Percentiles rank a stretch among this genome's conserved stretches.
Evolutionary conservation across 2,113 vertebrate genomes (phyloP).

Genomic region (Nansenia antarctica): DNA sequence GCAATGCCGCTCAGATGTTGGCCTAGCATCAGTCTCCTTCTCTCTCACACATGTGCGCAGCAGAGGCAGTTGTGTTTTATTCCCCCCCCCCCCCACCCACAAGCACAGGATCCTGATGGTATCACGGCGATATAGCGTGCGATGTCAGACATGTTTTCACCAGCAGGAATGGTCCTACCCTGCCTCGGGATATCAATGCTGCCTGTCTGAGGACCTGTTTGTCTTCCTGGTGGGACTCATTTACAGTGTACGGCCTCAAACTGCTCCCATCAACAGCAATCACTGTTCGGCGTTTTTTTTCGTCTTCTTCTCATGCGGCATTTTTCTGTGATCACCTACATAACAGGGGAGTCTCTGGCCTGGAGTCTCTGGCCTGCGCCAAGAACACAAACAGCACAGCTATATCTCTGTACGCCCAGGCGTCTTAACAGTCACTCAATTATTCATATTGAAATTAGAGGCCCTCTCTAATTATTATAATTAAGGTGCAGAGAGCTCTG

Average conservation of each 20-base stretch:
- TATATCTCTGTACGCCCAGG: conserved; percentile 45
- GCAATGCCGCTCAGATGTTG: conserved; percentile 29
- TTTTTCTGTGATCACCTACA: conserved; percentile 24
- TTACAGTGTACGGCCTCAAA: conserved; percentile 1
- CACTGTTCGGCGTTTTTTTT: neutral
- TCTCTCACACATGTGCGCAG: neutral
- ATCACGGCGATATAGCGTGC: conserved; percentile 10
- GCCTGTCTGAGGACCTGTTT: conserved; percentile 12
- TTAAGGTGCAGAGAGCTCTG: conserved; percentile 56
- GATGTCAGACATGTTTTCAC: conserved; percentile 17
- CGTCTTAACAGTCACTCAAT: conserved; percentile 52
- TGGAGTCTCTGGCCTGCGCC: conserved; percentile 14
- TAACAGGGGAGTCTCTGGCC: too few species aligned
- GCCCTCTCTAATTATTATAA: conserved; percentile 59
- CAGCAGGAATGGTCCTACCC: neutral
- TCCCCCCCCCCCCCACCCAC: too few species aligned
- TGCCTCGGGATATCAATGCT: conserved; percentile 8
- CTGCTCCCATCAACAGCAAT: neutral
- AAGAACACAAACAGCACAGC: conserved; percentile 11
- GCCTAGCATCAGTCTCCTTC: conserved; percentile 12
- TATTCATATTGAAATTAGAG: conserved; percentile 63
- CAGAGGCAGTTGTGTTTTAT: conserved; percentile 1
- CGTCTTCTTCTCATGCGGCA: conserved; percentile 14
- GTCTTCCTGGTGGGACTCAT: conserved; percentile 10
- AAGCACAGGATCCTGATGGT: conserved; percentile 25